Evolutionary conservation across 2,113 vertebrate species (phyloP).

Genomic region (Aepyceros melampus): DNA sequence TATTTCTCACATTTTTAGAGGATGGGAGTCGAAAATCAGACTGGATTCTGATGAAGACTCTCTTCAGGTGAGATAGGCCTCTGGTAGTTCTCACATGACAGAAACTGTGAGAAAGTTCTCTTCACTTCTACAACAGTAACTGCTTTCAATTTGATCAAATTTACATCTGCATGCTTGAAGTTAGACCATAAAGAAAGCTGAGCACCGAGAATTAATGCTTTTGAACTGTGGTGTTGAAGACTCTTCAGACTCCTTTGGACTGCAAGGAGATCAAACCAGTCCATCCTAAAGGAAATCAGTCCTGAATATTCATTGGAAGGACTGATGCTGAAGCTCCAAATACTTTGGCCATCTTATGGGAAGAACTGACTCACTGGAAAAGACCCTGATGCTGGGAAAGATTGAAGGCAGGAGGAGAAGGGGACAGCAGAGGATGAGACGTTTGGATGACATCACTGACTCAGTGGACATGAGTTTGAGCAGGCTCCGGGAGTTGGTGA

Average conservation of each 20-base stretch:
- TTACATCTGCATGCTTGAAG: not conserved
- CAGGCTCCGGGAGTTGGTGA: accelerated
- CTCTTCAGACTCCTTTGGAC: not conserved
- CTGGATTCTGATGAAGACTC: not conserved
- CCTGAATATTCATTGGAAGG: not conserved
- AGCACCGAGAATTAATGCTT: not conserved
- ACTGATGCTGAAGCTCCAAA: not conserved
- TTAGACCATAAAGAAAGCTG: not conserved
- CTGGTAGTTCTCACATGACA: not conserved
- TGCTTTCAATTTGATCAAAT: not conserved
- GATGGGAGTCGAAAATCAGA: not conserved
- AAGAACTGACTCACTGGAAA: not conserved
- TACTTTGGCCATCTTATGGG: not conserved
- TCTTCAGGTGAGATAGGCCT: not conserved
- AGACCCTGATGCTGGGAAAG: not conserved
- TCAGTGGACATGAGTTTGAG: not conserved
- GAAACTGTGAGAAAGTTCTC: not conserved
- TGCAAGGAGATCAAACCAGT: not conserved
- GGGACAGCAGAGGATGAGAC: not conserved
- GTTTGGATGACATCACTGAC: not conserved
- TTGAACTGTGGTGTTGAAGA: not conserved
- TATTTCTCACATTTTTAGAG: not conserved
- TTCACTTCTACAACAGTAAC: not conserved
- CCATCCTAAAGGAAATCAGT: not conserved
- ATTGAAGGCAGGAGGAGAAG: not conserved